Conservation (phyloP, 2,888 invertebrate genomes). For the Meiosimyza platycephala region DNA sequence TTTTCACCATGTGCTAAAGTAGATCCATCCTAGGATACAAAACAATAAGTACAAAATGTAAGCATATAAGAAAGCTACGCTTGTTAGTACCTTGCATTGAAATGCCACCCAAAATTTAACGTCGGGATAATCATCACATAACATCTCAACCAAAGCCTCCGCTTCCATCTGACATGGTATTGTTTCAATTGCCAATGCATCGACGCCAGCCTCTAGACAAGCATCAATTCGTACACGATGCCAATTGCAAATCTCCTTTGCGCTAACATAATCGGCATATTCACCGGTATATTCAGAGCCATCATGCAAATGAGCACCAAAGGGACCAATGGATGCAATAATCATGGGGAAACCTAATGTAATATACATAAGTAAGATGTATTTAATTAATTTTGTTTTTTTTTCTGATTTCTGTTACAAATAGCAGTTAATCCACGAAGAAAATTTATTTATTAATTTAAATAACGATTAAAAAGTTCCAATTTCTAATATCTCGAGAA, state of each 20-base stretch:
- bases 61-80: neutral
- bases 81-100: conserved; percentile 78
- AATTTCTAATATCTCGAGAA: no score
- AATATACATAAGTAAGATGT: neutral
- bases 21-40: conserved; percentile 69
- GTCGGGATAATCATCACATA: conserved; percentile 79
- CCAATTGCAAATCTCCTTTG: conserved; percentile 81
- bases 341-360: conserved; percentile 71
- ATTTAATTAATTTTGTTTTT: neutral
- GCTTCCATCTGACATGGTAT: conserved; percentile 91
- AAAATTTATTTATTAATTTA: no score
- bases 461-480: no score
- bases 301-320: conserved; percentile 90
- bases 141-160: conserved; percentile 80
- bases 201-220: conserved; percentile 83
- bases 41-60: neutral
- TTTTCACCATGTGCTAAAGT: conserved; percentile 82
- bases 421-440: no score
- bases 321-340: conserved; percentile 92
- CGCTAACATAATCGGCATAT: conserved; percentile 76
- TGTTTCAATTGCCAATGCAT: conserved; percentile 90
- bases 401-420: no score
- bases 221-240: conserved; percentile 85
- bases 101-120: conserved; percentile 89
- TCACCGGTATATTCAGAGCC: conserved; percentile 94